Evolutionary conservation across 2,797 vertebrate genomes (phyloP), one percentile per base, ranked within the genome.

Genomic region (Neomorphus geoffroyi): DNA sequence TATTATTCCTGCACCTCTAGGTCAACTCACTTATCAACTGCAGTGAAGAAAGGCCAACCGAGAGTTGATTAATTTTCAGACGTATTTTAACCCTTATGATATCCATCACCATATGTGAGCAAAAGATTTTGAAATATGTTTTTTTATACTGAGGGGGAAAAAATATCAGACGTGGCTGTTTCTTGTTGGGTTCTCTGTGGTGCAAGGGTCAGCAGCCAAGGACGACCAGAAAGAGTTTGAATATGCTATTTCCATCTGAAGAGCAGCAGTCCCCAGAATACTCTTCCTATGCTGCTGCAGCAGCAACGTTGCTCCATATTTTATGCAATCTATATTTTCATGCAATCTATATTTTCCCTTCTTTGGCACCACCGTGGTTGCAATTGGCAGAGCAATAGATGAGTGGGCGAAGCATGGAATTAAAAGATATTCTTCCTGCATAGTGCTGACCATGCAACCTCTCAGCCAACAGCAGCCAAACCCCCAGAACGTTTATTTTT

Each of bases 331-430:
- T 86, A 81, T 91, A 71, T 88, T 96, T 95, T 88, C 22, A 35
- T 22, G 61, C 15, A 2, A 81, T 93, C 91, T 88, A 83, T 92
- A 93, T 93, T 90, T 86, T 79, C 84, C 30, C 57, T 72, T 22
- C 39, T 62, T 88, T 96, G 92, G 92, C 90, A 96, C 61, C 51
- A 45, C 35, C 28, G 71, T 57, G 74, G 94, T 79, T 90, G 88
- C 88, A 91, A 77, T 21, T 92, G 93, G 91, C 88, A 95, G 86
- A 46, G 80, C 84, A 92, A 41, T 65, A 94, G 86, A 92, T 95
- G 84, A 92, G 93, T 57, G 86, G 92, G 91, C 92, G 95, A 92
- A 93, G 93, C 72, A 80, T 37, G 27, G 85, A 95, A 94, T 96
- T 94, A 93, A 93, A 92, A 93, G 60, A 87, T 77, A 92, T 46